A percentile compares a stretch with the other conserved stretches of the same genome.
These are phyloP conservation scores for Chaenodraco wilsoni DNA, from an alignment of 2,797 vertebrate species.

Conservation along the genomic window DNA sequence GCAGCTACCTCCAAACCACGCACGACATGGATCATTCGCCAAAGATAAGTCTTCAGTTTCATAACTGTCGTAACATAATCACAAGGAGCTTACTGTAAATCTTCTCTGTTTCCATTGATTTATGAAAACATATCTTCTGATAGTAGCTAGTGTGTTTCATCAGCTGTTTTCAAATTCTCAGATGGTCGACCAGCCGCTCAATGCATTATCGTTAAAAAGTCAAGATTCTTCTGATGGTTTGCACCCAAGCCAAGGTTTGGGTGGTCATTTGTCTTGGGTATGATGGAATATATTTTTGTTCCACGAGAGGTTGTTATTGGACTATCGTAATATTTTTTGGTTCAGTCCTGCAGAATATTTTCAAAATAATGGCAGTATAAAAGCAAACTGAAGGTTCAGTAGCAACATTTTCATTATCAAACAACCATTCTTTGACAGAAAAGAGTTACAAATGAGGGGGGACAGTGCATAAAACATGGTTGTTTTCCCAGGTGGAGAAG, in stretches of 20 bases:
- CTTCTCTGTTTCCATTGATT: slow-evolving; percentile 38
- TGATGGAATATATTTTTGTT: slow-evolving; percentile 8
- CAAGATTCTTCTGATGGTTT: slow-evolving; percentile 17
- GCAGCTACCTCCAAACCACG: slow-evolving; percentile 69
- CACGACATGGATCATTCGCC: slow-evolving; percentile 52
- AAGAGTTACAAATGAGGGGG: too few relatives aligned
- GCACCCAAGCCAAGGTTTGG: slow-evolving; percentile 15
- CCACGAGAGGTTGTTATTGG: slow-evolving; percentile 4
- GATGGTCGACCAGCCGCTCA: slow-evolving; percentile 20
- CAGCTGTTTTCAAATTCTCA: slow-evolving; percentile 30
- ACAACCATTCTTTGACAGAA: too few relatives aligned
- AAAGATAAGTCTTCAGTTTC: slow-evolving; percentile 72
- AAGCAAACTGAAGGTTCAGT: neutral
- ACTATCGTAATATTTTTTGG: slow-evolving; percentile 1
- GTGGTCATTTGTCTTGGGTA: slow-evolving; percentile 35
- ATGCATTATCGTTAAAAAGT: slow-evolving; percentile 13
- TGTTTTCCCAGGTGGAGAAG: too few relatives aligned
- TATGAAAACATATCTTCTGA: slow-evolving; percentile 34
- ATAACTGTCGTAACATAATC: slow-evolving; percentile 68
- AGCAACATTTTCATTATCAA: neutral
- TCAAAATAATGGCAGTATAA: neutral
- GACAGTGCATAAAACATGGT: too few relatives aligned
- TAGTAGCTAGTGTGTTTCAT: slow-evolving; percentile 40
- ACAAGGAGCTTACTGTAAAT: slow-evolving; percentile 47
- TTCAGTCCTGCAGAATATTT: slow-evolving; percentile 28